These are phyloP conservation scores for Lamellibrachia luymesi DNA, from an alignment of 1,140 invertebrate genomes.

Conservation along the genomic window DNA sequence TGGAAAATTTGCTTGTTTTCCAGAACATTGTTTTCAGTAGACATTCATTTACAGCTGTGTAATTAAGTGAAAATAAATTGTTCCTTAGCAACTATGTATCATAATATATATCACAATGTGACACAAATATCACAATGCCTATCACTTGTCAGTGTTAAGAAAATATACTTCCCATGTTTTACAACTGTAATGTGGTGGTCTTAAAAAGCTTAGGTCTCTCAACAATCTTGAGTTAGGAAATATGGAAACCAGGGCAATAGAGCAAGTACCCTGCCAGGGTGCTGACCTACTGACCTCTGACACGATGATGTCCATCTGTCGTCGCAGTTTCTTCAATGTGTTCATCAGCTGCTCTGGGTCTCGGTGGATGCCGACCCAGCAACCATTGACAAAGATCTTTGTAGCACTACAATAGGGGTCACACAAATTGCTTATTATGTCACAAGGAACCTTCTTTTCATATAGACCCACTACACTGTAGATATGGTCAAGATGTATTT, in stretches of 20 bases:
- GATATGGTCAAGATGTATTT: too few species aligned
- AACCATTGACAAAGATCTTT: slow-evolving; percentile 99
- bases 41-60: too few species aligned
- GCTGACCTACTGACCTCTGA: slow-evolving; percentile 70
- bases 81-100: too few species aligned
- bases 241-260: not conserved
- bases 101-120: not conserved
- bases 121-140: too few species aligned
- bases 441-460: not conserved
- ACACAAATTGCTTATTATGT: not conserved
- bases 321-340: slow-evolving; percentile 88
- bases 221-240: not conserved
- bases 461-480: not conserved
- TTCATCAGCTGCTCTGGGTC: slow-evolving; percentile 98
- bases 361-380: slow-evolving; percentile 97
- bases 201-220: not conserved
- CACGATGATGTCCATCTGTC: slow-evolving; percentile 99
- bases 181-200: not conserved
- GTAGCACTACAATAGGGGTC: slow-evolving; percentile 67
- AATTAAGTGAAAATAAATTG: too few species aligned
- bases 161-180: not conserved
- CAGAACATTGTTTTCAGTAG: too few species aligned
- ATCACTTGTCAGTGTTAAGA: too few species aligned
- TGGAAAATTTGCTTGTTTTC: too few species aligned
- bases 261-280: not conserved